Evolutionary conservation across 2,113 vertebrate genomes (phyloP).

Genomic region (Tragelaphus strepsiceros): DNA sequence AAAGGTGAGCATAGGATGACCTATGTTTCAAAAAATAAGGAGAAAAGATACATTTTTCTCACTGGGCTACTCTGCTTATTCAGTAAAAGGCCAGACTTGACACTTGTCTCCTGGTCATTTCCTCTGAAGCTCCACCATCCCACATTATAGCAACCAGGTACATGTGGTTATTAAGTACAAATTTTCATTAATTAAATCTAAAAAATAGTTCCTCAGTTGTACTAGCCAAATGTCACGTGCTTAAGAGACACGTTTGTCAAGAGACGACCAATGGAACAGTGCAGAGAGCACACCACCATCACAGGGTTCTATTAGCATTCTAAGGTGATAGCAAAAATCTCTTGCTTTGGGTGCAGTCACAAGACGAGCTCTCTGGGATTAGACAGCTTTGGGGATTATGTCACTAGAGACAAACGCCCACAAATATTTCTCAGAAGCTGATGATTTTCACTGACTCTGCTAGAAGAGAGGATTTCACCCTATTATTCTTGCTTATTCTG

Average conservation of each 20-base stretch:
- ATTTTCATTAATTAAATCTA: not conserved
- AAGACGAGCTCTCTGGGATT: not conserved
- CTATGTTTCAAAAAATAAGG: not conserved
- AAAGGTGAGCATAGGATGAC: not conserved
- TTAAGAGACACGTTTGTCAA: not conserved
- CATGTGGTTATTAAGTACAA: not conserved
- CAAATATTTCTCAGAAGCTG: not conserved
- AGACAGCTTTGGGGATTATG: not conserved
- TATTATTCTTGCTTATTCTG: not conserved
- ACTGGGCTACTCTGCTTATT: not conserved
- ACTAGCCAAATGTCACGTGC: not conserved
- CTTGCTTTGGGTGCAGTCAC: not conserved
- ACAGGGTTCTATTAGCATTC: not conserved
- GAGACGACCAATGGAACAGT: not conserved
- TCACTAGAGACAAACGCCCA: not conserved
- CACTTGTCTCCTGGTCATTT: not conserved
- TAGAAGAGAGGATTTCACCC: not conserved
- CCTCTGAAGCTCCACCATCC: not conserved
- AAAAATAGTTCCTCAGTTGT: not conserved
- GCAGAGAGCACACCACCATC: not conserved
- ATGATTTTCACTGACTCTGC: not conserved
- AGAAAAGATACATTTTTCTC: not conserved
- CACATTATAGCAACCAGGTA: not conserved
- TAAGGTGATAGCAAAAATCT: not conserved
- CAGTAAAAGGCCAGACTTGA: not conserved